Evolutionary conservation across 2,113 vertebrate genomes (phyloP).

Genomic region (Neolamprologus ventralis): DNA sequence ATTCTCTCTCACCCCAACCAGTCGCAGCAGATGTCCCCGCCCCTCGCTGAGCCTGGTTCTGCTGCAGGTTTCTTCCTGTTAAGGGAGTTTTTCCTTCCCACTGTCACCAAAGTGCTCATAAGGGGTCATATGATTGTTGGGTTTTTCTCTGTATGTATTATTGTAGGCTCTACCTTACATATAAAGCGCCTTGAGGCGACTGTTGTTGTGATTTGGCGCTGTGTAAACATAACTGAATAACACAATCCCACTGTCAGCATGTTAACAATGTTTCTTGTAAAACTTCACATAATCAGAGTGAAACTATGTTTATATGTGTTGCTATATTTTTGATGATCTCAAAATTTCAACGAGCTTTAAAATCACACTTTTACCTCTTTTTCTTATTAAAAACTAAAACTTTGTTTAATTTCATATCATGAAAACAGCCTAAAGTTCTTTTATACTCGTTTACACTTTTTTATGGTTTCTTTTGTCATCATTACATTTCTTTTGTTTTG

Average conservation of each 20-base stretch:
- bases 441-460: not conserved
- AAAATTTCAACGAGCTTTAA: not conserved
- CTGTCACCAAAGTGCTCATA: accelerated
- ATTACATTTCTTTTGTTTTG: not conserved
- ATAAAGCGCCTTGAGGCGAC: accelerated
- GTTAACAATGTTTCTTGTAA: not conserved
- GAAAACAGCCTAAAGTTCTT: not conserved
- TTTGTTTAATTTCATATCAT: not conserved
- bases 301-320: not conserved
- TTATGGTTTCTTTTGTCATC: not conserved
- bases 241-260: not conserved
- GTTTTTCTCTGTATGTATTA: accelerated
- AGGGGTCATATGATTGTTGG: accelerated
- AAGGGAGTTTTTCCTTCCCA: not conserved
- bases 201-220: not conserved
- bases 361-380: not conserved
- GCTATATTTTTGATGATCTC: not conserved
- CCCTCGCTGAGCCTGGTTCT: not conserved
- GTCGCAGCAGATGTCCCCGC: accelerated
- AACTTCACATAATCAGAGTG: not conserved
- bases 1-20: accelerated
- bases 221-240: accelerated
- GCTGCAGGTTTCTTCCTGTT: accelerated
- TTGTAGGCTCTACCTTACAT: accelerated
- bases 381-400: not conserved